These are phyloP conservation scores for Pseudorasbora parva DNA, from an alignment of 2,113 vertebrate genomes.

Conservation along the genomic window DNA sequence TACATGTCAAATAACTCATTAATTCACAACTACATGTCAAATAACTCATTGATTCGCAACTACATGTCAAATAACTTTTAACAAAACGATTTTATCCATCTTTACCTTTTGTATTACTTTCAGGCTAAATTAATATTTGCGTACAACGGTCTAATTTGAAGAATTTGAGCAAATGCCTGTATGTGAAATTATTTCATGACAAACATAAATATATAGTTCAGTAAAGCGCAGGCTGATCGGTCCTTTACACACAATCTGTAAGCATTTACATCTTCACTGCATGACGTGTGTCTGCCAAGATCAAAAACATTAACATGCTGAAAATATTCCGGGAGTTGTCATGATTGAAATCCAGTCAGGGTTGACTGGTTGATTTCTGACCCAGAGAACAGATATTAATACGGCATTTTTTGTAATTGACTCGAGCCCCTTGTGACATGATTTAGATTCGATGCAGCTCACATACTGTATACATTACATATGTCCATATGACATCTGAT, in stretches of 20 bases:
- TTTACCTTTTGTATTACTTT: neutral
- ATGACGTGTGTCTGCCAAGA: too few relatives aligned
- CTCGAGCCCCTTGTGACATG: neutral
- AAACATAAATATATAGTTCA: too few relatives aligned
- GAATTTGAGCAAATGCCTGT: neutral
- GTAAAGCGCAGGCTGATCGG: too few relatives aligned
- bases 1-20: too few relatives aligned
- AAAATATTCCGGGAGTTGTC: too few relatives aligned
- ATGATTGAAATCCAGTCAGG: too few relatives aligned
- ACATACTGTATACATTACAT: neutral
- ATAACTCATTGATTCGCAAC: too few relatives aligned
- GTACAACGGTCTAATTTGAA: neutral
- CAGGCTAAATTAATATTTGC: neutral
- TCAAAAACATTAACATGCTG: too few relatives aligned
- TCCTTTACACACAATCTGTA: too few relatives aligned
- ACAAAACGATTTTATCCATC: neutral
- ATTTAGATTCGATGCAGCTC: neutral
- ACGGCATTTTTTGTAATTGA: neutral
- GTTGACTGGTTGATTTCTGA: neutral
- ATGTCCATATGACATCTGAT: neutral
- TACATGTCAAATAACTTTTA: too few relatives aligned
- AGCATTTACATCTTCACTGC: too few relatives aligned
- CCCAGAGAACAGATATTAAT: slow-evolving; percentile 1
- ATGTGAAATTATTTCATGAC: neutral
- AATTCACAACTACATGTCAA: too few relatives aligned